Conservation (phyloP, 2,113 vertebrate genomes). For the Paralichthys olivaceus region DNA sequence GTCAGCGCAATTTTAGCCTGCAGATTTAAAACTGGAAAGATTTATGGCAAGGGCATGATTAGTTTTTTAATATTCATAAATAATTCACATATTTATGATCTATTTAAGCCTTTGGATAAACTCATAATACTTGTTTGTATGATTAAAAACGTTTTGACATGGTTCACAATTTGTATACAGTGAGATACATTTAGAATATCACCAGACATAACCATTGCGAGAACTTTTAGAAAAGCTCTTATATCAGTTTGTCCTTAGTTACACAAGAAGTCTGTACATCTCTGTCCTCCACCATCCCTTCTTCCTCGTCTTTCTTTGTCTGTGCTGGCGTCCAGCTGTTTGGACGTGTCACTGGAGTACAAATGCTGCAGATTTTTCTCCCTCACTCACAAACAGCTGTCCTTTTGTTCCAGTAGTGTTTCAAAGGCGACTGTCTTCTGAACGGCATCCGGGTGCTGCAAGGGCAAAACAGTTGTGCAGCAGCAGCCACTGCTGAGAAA, state of each 20-base stretch:
- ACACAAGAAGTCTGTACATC: constrained; percentile 1
- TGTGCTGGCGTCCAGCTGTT: constrained; percentile 66
- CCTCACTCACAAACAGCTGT: constrained; percentile 51
- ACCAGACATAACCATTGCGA: neutral
- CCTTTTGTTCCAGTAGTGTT: constrained; percentile 64
- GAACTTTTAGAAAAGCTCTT: constrained; percentile 2
- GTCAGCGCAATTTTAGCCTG: neutral
- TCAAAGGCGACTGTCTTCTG: constrained; percentile 64
- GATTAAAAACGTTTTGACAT: no score
- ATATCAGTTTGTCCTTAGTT: neutral
- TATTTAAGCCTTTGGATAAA: neutral
- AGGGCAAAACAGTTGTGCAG: constrained; percentile 20
- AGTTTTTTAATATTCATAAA: no score
- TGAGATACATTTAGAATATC: neutral
- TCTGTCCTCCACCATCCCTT: constrained; percentile 24
- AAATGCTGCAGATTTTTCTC: constrained; percentile 49
- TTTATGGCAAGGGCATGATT: no score
- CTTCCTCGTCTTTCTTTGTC: constrained; percentile 58
- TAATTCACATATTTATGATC: neutral
- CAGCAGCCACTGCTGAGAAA: constrained; percentile 22
- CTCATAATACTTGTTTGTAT: neutral
- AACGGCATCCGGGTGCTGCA: constrained; percentile 34
- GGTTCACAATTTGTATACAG: no score
- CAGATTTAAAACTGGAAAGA: neutral
- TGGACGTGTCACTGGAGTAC: constrained; percentile 63